Conservation (phyloP, 1,140 invertebrate genomes). For the Solenopsis invicta region DNA sequence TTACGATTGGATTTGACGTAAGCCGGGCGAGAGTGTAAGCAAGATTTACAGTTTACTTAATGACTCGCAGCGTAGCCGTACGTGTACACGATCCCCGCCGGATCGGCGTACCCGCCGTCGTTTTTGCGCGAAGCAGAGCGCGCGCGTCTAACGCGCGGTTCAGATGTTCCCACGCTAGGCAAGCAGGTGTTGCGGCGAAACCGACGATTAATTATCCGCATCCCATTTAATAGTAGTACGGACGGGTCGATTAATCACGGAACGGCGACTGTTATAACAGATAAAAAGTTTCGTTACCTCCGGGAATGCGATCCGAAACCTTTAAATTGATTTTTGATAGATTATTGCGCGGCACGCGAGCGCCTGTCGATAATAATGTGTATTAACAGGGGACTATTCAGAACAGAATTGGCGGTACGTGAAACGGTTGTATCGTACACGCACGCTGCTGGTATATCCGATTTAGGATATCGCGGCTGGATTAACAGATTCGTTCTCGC, state of each 20-base stretch:
- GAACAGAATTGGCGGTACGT: not conserved
- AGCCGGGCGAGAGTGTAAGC: conserved; percentile 49
- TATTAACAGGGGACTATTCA: not conserved
- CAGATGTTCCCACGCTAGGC: conserved; percentile 60
- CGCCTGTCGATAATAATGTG: not conserved
- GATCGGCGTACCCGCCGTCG: conserved; percentile 41
- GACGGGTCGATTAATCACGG: conserved; percentile 58
- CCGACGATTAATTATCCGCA: conserved; percentile 65
- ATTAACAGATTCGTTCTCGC: not conserved
- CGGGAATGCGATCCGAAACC: conserved; percentile 17
- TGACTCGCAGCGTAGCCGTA: conserved; percentile 31
- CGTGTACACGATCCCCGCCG: not conserved
- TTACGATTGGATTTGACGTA: conserved; percentile 62
- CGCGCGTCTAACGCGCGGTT: conserved; percentile 53
- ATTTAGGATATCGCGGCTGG: not conserved
- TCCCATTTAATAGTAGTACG: conserved; percentile 63
- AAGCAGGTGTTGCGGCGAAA: conserved; percentile 61
- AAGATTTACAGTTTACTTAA: conserved; percentile 64
- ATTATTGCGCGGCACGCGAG: not conserved
- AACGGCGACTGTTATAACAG: conserved; percentile 55
- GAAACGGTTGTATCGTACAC: not conserved
- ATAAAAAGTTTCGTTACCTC: conserved; percentile 39
- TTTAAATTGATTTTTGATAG: conserved; percentile 51
- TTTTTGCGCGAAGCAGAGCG: conserved; percentile 48
- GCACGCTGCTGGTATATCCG: not conserved